Evolutionary conservation across 2,113 vertebrate genomes (phyloP), one percentile per base, ranked within the genome.

Genomic region (Paedocypris sp.): DNA sequence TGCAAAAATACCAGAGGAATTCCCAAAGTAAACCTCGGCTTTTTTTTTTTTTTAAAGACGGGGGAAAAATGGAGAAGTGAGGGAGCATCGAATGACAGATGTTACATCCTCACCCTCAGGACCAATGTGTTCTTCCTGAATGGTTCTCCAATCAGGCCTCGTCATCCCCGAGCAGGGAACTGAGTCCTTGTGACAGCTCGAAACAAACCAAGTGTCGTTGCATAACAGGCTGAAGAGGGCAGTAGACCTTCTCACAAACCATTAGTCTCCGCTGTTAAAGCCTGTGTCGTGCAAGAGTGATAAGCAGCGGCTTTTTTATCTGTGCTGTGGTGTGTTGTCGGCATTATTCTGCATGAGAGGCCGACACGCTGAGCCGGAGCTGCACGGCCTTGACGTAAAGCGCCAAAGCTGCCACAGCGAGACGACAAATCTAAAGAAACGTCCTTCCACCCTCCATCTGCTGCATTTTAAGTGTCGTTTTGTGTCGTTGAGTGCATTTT

Each of bases 81-180:
- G 26, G 10, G 58, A 45, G 32, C n/a, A 10, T 25, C 60, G 68
- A 45, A 69, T 62, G 60, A 62, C 62, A 69, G 71, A 73, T 71
- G 66, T 52, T 67, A 29, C 51, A 71, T 69, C 19, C 62, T 56
- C 45, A 54, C 69, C 68, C 46, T 36, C 29, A 60, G 60, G 51
- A 49, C 46, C 38, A 58, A 66, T 58, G 26, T 69, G 65, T 66
- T 71, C 68, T 67, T 61, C 66, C 64, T 71, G 62, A 73, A 68
- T 57, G 50, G 51, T 57, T 57, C 22, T 57, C 32, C 35, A 26
- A 56, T 36, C 33, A 46, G 47, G 33, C 15, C 43, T 56, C 47
- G 19, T 46, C 32, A n/a, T 42, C 6, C 39, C 15, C 10, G 18
- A 16, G 19, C 31, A 4, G 22, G 16, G 32, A 53, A 23, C 32